These are phyloP conservation scores for Oceanodroma leucorhoa DNA, from an alignment of 2,797 vertebrate genomes.

Conservation along the genomic window DNA sequence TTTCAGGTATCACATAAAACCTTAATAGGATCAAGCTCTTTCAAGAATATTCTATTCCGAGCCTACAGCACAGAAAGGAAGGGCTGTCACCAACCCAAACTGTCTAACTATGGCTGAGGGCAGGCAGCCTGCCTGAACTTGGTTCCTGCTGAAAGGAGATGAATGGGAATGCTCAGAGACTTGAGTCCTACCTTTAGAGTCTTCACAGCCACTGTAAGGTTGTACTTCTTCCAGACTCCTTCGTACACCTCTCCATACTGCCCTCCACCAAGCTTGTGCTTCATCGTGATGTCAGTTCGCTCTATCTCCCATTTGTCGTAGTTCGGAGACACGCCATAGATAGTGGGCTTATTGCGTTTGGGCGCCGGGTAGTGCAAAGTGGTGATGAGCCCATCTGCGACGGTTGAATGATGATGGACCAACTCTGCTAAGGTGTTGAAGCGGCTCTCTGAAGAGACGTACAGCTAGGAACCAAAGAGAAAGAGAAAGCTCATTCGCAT, in stretches of 20 bases:
- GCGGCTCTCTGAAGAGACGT: slow-evolving; percentile 96
- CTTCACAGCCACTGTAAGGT: slow-evolving; percentile 95
- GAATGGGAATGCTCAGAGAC: rapidly evolving
- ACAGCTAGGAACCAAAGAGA: slow-evolving; percentile 79
- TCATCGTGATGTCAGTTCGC: slow-evolving; percentile 98
- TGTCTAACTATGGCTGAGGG: rapidly evolving
- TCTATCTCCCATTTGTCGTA: slow-evolving; percentile 99
- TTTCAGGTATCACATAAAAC: neutral
- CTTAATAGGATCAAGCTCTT: neutral
- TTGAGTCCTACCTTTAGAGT: slow-evolving; percentile 86
- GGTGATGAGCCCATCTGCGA: slow-evolving; percentile 95
- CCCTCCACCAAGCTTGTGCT: slow-evolving; percentile 96
- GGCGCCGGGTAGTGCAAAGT: slow-evolving; percentile 96
- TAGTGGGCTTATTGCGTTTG: slow-evolving; percentile 98
- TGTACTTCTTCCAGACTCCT: slow-evolving; percentile 98
- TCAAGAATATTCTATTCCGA: neutral
- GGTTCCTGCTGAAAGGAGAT: rapidly evolving
- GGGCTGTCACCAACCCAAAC: rapidly evolving
- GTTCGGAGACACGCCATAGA: slow-evolving; percentile 96
- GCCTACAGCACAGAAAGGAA: neutral
- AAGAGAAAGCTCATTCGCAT: neutral
- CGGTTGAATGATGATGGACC: slow-evolving; percentile 96
- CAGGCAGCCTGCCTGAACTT: neutral
- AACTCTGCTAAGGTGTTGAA: slow-evolving; percentile 95
- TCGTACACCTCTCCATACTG: slow-evolving; percentile 98